Percentiles rank a stretch among this genome's conserved stretches.
phyloP scores from a whole-genome alignment of 1,140 invertebrate species.

The Stratiolaelaps scimitus region DNA sequence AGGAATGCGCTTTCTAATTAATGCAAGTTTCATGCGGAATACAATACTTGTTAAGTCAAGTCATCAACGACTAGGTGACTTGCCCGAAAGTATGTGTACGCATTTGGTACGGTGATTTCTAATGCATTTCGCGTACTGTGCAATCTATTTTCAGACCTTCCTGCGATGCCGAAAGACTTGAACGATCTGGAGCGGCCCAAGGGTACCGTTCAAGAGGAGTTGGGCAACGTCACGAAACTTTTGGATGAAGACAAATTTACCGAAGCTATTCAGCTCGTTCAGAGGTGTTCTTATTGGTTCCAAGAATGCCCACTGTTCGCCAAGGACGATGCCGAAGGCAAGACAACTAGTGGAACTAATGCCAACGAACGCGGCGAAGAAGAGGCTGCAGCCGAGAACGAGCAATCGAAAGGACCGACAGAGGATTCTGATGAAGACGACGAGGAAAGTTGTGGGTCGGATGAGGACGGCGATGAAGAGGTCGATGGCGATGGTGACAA shows the following conservation, averaged over 20 bases:
- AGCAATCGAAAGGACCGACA: neutral
- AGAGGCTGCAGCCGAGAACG: neutral
- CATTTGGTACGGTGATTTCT: too few species aligned
- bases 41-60: too few species aligned
- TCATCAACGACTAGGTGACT: too few species aligned
- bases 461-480: neutral
- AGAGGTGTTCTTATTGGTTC: constrained; percentile 16
- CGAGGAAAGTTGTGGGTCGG: neutral
- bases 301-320: constrained; percentile 5
- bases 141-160: neutral
- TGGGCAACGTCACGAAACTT: constrained; percentile 5
- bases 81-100: too few species aligned
- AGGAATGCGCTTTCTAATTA: too few species aligned
- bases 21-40: too few species aligned
- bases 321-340: neutral
- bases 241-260: constrained; percentile 1
- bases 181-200: constrained; percentile 20
- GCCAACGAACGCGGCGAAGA: neutral
- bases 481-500: neutral
- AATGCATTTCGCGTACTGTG: too few species aligned
- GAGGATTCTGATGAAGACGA: neutral
- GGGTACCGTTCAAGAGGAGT: neutral
- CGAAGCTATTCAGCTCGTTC: constrained; percentile 1
- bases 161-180: neutral
- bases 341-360: too few species aligned